Base-by-base conservation (phyloP, 2,888 invertebrate species). In the Pollenia amentaria region DNA sequence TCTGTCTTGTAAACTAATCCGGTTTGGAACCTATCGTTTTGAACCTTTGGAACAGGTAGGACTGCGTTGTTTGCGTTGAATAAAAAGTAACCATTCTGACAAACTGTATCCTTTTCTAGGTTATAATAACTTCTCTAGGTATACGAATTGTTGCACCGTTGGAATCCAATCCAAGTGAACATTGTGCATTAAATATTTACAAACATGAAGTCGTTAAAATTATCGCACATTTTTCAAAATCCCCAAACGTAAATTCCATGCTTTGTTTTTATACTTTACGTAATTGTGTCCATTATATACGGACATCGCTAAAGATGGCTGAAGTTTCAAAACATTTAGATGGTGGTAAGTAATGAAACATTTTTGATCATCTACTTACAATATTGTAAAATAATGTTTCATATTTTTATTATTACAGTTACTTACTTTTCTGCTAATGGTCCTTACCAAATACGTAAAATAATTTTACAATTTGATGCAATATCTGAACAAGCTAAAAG, bases 11-110 rank as follows among this genome's bases (percentile, higher is more conserved):
- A 95, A 97, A 89, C 96, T 97, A 21, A 95, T 98, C 79, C 95
- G 98, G 88, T 96, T 98, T 91, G 98, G 98, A 53, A 97, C 97
- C 16, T 97, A 97, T 92, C 96, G 96, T 94, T 97, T 96, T 91
- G 94, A 95, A 88, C 96, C 97, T 40, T 95, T 94, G 85, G 96
- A 97, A 91, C 95, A 95, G 93, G 96, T 97, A 92, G 91, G 94
- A 51, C 4, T 6, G 10, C 6, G 1, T 4, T 69, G 1, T 4
- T 69, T 11, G 11, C 11, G 2, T 7, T 38, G 9, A n/a, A 46
- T 29, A 38, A n/a, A 8, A 21, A 6, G 51, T 1, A 14, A 29
- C 8, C 29, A 21, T 46, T 6, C n/a, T n/a, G n/a, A 3, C 14
- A 51, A 62, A 8, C 9, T 44, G 11, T 14, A n/a, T 38, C 46